A percentile compares a stretch with the other conserved stretches of the same genome.
phyloP scores from a whole-genome alignment of 2,888 invertebrate genomes.

The Sericinus montela region DNA sequence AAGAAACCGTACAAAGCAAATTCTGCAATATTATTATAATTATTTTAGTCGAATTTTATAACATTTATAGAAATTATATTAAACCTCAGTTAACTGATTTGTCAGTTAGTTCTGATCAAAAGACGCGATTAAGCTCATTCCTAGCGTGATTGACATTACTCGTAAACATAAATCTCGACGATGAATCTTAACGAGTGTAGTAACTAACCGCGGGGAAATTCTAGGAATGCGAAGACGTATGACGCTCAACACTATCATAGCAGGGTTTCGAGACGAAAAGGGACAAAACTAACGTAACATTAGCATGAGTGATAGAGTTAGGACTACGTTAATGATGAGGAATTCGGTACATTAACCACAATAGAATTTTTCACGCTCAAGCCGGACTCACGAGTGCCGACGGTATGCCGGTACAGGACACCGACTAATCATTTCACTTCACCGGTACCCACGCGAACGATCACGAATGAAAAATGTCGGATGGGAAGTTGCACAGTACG shows the following conservation, averaged over 20 bases:
- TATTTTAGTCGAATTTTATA: no score
- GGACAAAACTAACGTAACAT: not conserved
- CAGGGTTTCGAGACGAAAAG: not conserved
- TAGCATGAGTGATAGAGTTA: conserved; percentile 40
- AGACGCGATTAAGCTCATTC: conserved; percentile 46
- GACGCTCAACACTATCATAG: conserved; percentile 10
- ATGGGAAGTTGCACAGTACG: no score
- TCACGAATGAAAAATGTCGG: no score
- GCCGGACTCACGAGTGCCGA: conserved; percentile 57
- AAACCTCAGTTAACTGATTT: no score
- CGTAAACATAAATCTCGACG: conserved; percentile 35
- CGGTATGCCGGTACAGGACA: conserved; percentile 17
- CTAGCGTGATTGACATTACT: conserved; percentile 41
- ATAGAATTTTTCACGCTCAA: conserved; percentile 72
- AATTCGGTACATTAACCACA: conserved; percentile 75
- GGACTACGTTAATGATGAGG: conserved; percentile 59
- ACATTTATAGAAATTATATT: no score
- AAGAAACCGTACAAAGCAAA: no score
- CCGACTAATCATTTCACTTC: conserved; percentile 3
- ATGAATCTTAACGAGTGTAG: conserved; percentile 46
- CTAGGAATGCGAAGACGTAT: conserved; percentile 44
- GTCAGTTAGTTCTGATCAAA: not conserved
- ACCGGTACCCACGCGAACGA: no score
- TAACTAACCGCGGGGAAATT: conserved; percentile 56
- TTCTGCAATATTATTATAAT: no score